Evolutionary conservation across 2,797 vertebrate species (phyloP).

Genomic region (Cheirogaleus major): DNA sequence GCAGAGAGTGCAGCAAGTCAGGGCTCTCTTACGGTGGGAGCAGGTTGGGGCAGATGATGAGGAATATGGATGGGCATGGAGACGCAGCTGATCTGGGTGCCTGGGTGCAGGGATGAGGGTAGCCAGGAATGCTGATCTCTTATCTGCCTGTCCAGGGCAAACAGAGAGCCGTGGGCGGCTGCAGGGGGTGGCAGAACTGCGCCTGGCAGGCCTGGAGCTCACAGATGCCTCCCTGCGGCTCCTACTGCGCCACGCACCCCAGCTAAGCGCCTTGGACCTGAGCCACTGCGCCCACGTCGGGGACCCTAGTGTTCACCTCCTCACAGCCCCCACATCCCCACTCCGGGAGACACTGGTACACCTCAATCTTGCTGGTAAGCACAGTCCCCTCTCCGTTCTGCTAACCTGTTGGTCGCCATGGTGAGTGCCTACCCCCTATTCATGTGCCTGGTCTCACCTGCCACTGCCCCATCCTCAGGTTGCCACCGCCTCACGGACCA

Average conservation of each 20-base stretch:
- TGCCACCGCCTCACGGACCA: slow-evolving; percentile 94
- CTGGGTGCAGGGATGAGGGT: not conserved
- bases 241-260: slow-evolving; percentile 91
- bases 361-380: slow-evolving; percentile 92
- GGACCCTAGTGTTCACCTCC: slow-evolving; percentile 91
- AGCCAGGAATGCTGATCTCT: not conserved
- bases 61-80: not conserved
- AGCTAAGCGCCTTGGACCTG: slow-evolving; percentile 91
- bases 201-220: slow-evolving; percentile 91
- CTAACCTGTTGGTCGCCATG: not conserved
- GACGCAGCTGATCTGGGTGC: not conserved
- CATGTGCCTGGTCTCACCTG: not conserved
- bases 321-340: slow-evolving; percentile 91
- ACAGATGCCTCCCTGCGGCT: slow-evolving; percentile 90
- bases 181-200: slow-evolving; percentile 90
- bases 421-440: not conserved
- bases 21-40: not conserved
- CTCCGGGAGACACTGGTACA: slow-evolving; percentile 92
- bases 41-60: not conserved
- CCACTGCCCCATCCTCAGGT: slow-evolving; percentile 79
- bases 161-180: slow-evolving; percentile 90
- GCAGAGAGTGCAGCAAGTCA: not conserved
- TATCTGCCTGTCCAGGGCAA: slow-evolving; percentile 83
- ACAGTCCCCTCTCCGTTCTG: not conserved
- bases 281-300: slow-evolving; percentile 92